A percentile compares a stretch with the other conserved stretches of the same genome.
These are phyloP conservation scores for Pelobates cultripes DNA, from an alignment of 2,797 vertebrate species.

Conservation along the genomic window DNA sequence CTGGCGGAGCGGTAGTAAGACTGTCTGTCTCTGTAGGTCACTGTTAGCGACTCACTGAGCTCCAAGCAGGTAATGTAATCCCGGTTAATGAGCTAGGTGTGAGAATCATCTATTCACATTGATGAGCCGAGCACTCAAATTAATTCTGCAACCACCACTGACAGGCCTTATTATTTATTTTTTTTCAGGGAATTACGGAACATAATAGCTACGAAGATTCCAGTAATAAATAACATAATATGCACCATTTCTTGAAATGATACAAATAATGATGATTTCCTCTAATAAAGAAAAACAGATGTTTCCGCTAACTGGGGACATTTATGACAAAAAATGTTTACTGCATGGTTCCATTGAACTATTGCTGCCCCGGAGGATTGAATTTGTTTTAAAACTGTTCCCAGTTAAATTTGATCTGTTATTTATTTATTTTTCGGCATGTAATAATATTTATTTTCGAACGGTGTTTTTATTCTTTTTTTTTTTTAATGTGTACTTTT, in stretches of 20 bases:
- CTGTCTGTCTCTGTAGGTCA: not conserved
- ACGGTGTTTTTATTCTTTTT: too few species aligned
- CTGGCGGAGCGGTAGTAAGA: not conserved
- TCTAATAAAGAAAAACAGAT: too few species aligned
- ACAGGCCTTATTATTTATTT: not conserved
- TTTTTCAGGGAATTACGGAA: not conserved
- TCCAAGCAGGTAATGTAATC: not conserved
- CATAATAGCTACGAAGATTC: not conserved
- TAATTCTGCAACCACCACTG: not conserved
- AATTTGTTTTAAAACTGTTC: too few species aligned
- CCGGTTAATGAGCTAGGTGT: not conserved
- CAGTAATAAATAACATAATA: not conserved
- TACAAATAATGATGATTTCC: too few species aligned
- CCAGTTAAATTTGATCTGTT: too few species aligned
- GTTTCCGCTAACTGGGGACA: too few species aligned
- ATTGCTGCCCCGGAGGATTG: too few species aligned
- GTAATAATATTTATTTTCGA: too few species aligned
- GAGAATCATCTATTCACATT: not conserved
- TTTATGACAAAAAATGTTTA: too few species aligned
- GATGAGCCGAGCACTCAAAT: not conserved
- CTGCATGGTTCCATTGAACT: too few species aligned
- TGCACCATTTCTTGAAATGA: not conserved
- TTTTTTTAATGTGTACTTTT: too few species aligned
- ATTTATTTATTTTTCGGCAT: too few species aligned
- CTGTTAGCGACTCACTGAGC: not conserved